These are phyloP conservation scores for Artemia sinica DNA, from an alignment of 2,888 invertebrate species.

Conservation along the genomic window DNA sequence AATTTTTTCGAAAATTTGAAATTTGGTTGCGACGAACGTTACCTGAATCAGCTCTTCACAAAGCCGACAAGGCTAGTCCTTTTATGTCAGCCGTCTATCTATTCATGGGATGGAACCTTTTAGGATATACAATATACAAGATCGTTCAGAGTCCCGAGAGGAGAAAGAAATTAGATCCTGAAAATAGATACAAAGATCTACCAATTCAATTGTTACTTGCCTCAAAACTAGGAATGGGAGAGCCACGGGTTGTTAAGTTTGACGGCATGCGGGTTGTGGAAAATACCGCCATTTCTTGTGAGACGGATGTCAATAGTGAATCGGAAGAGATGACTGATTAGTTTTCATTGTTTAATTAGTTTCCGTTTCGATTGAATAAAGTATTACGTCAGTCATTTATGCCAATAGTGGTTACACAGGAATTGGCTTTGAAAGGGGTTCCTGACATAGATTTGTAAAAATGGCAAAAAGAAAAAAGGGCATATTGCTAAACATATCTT, in stretches of 20 bases:
- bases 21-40: too few species aligned
- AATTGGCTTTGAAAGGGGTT: too few species aligned
- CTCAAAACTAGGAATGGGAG: neutral
- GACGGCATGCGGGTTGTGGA: neutral
- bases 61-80: neutral
- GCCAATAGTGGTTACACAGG: too few species aligned
- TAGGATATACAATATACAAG: neutral
- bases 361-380: neutral
- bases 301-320: neutral
- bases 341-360: neutral
- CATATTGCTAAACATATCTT: too few species aligned
- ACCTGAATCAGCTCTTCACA: neutral
- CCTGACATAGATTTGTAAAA: too few species aligned
- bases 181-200: neutral
- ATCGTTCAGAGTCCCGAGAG: neutral
- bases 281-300: neutral
- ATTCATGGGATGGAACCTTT: neutral
- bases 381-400: neutral
- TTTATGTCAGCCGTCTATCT: neutral
- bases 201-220: conserved; percentile 2
- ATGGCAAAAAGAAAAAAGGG: too few species aligned
- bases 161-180: neutral
- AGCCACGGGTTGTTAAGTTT: neutral
- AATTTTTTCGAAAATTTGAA: too few species aligned
- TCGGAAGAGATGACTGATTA: neutral